Evolutionary conservation across 2,888 invertebrate genomes (phyloP).

Genomic region (Tipula unca): DNA sequence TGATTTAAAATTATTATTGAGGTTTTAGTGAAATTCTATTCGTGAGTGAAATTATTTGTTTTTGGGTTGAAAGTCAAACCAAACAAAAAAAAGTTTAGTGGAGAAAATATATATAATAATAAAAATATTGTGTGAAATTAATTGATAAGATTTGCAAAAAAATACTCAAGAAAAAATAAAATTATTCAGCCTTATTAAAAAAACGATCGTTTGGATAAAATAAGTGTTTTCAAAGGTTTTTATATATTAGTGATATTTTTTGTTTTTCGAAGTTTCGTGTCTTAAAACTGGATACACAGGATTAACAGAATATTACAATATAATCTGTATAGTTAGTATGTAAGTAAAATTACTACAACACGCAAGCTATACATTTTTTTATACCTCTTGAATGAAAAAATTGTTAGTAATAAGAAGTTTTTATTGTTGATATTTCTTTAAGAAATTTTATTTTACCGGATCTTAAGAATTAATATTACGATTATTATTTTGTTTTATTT

Average conservation of each 20-base stretch:
- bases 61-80: neutral
- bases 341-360: neutral
- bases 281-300: neutral
- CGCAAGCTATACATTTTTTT: neutral
- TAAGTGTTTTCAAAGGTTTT: neutral
- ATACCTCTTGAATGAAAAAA: neutral
- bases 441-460: neutral
- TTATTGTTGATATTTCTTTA: neutral
- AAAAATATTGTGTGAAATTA: neutral
- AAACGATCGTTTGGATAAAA: neutral
- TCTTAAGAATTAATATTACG: neutral
- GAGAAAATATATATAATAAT: neutral
- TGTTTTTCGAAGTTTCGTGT: neutral
- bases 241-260: neutral
- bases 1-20: neutral
- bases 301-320: neutral
- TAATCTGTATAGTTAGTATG: neutral
- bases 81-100: neutral
- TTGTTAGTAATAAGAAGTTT: neutral
- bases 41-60: neutral
- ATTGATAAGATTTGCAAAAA: neutral
- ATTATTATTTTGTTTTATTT: conserved; percentile 8
- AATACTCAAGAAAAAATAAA: neutral
- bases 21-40: neutral
- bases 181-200: neutral